A percentile compares a stretch with the other conserved stretches of the same genome.
phyloP scores from a whole-genome alignment of 2,888 invertebrate genomes.

The Serrognathus titanus region DNA sequence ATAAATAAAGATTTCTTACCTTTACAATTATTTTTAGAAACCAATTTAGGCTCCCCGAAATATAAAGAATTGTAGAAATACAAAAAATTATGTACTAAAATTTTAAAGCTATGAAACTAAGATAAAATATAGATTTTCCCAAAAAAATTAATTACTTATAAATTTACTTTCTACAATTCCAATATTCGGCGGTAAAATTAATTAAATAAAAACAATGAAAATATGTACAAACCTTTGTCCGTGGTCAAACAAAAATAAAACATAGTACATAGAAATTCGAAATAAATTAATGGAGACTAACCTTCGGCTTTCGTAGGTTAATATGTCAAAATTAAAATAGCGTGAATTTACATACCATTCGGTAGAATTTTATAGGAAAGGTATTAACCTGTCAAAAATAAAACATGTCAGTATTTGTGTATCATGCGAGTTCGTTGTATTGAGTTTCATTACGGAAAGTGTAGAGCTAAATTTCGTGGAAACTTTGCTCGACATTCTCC shows the following conservation, averaged over 20 bases:
- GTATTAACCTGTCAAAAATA: slow-evolving; percentile 43
- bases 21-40: neutral
- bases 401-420: slow-evolving; percentile 29
- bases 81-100: too few relatives aligned
- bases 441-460: too few relatives aligned
- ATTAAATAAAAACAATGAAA: slow-evolving; percentile 18
- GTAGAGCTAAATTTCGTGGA: too few relatives aligned
- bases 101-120: too few relatives aligned
- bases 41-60: neutral
- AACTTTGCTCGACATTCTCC: too few relatives aligned
- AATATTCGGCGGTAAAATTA: neutral
- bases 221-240: slow-evolving; percentile 27
- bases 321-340: slow-evolving; percentile 6
- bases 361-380: slow-evolving; percentile 25
- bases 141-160: too few relatives aligned
- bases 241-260: slow-evolving; percentile 17
- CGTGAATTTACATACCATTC: slow-evolving; percentile 36
- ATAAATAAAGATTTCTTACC: neutral
- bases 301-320: slow-evolving; percentile 23
- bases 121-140: too few relatives aligned
- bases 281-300: slow-evolving; percentile 34
- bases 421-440: slow-evolving; percentile 2
- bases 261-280: slow-evolving; percentile 13
- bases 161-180: neutral
- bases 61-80: neutral